Evolutionary conservation across 2,113 vertebrate species (phyloP).

Genomic region (Oenanthe oenanthe): DNA sequence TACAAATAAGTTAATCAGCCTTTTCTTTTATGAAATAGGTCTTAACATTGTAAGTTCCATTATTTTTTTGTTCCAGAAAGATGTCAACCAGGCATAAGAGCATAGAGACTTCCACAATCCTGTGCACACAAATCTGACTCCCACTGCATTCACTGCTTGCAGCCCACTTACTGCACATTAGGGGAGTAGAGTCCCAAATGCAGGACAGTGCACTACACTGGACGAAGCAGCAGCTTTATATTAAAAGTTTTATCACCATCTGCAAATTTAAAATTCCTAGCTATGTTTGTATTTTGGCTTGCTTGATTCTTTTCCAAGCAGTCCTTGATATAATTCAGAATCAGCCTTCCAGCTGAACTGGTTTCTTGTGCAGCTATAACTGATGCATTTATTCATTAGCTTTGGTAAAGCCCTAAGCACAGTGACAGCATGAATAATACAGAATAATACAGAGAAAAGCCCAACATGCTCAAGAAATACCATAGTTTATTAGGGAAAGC

Average conservation of each 20-base stretch:
- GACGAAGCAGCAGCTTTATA: background rate
- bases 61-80: background rate
- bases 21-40: background rate
- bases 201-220: background rate
- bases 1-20: background rate
- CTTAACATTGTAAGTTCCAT: background rate
- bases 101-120: background rate
- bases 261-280: background rate
- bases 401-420: constrained; percentile 22
- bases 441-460: background rate
- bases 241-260: background rate
- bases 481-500: background rate
- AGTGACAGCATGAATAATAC: constrained; percentile 21
- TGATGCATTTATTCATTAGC: constrained; percentile 49
- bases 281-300: background rate
- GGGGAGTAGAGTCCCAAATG: background rate
- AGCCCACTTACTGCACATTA: background rate
- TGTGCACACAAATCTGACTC: background rate
- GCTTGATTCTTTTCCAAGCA: background rate
- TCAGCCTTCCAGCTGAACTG: constrained; percentile 32
- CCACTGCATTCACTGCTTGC: background rate
- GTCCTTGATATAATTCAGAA: constrained; percentile 3
- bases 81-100: background rate
- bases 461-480: background rate
- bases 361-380: background rate